Conservation (phyloP, 2,888 invertebrate species). For the Meghimatium bilineatum region DNA sequence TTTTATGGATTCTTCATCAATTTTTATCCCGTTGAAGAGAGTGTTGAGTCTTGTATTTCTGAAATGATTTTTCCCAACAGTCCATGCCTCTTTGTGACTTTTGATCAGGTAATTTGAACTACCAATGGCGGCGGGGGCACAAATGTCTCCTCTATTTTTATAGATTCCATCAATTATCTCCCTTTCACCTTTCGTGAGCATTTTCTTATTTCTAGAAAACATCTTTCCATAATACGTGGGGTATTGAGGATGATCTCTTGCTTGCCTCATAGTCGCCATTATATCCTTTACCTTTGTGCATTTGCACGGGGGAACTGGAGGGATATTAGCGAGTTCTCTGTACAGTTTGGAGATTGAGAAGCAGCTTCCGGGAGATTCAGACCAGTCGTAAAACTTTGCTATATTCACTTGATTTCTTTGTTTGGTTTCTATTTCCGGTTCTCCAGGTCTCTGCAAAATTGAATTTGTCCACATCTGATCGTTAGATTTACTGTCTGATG, state of each 20-base stretch:
- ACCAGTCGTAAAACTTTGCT: conserved; percentile 68
- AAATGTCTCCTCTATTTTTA: conserved; percentile 64
- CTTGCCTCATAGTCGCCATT: not conserved
- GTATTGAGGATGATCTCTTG: conserved; percentile 38
- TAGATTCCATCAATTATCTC: conserved; percentile 71
- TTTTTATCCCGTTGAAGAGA: conserved; percentile 5
- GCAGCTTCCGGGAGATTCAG: conserved; percentile 50
- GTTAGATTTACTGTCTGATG: not conserved
- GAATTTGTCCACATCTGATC: conserved; percentile 7
- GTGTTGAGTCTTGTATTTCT: not conserved
- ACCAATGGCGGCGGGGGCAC: conserved; percentile 45
- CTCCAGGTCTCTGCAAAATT: conserved; percentile 15
- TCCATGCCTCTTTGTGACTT: conserved; percentile 69
- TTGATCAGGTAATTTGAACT: conserved; percentile 52
- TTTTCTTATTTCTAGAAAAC: conserved; percentile 67
- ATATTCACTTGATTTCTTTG: conserved; percentile 62
- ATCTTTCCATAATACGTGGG: conserved; percentile 63
- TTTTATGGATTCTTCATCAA: not conserved
- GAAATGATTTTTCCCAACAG: conserved; percentile 54
- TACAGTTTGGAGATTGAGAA: conserved; percentile 63
- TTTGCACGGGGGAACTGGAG: not conserved
- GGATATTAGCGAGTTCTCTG: conserved; percentile 59
- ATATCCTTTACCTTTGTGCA: too few relatives aligned
- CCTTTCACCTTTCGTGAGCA: conserved; percentile 68
- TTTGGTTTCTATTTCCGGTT: conserved; percentile 42